Percentiles rank a stretch among this genome's conserved stretches.
These are phyloP conservation scores for Cheirogaleus major DNA, from an alignment of 2,797 vertebrate species.

Conservation along the genomic window DNA sequence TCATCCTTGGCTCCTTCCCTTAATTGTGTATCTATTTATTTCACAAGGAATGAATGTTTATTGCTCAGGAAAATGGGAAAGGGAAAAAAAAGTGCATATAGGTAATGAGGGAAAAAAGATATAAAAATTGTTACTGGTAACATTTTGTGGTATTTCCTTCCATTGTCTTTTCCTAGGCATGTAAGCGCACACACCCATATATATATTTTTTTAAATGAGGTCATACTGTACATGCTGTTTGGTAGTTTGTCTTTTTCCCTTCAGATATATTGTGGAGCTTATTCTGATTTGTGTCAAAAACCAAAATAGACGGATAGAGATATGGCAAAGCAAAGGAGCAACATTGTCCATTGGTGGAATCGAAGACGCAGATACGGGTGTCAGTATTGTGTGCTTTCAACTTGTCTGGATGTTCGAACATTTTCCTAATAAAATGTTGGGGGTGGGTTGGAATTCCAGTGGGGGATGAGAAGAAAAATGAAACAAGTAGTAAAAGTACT, in stretches of 20 bases:
- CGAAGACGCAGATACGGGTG: background rate
- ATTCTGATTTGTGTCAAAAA: background rate
- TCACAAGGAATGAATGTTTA: background rate
- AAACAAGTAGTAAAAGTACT: background rate
- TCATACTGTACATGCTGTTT: constrained; percentile 18
- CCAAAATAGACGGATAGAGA: background rate
- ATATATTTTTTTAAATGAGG: constrained; percentile 47
- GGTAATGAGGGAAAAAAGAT: background rate
- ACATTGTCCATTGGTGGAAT: background rate
- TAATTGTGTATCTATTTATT: background rate
- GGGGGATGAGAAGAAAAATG: background rate
- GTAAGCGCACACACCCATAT: constrained; percentile 42
- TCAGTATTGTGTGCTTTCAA: background rate
- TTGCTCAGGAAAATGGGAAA: background rate
- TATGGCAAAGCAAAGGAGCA: background rate
- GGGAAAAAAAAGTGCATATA: background rate
- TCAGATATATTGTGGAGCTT: background rate
- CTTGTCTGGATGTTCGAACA: background rate
- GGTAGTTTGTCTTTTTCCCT: constrained; percentile 29
- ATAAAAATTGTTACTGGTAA: background rate
- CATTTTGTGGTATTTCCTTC: constrained; percentile 67
- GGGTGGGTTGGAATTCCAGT: background rate
- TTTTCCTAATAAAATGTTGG: background rate
- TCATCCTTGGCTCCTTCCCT: background rate
- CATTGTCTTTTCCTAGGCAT: constrained; percentile 42